These are phyloP conservation scores for Entomyzon cyanotis DNA, from an alignment of 2,113 vertebrate genomes.

Conservation along the genomic window DNA sequence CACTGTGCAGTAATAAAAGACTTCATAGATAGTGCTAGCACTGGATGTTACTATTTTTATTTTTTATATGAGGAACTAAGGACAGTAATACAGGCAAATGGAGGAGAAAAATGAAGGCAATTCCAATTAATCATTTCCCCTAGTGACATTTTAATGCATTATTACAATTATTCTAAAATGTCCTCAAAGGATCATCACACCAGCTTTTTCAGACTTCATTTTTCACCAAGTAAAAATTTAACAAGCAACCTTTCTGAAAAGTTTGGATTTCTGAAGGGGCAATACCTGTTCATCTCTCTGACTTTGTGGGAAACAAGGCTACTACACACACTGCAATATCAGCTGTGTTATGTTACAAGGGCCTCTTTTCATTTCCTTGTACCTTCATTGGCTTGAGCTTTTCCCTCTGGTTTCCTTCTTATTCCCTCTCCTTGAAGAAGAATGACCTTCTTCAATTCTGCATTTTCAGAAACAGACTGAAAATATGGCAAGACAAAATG, in stretches of 20 bases:
- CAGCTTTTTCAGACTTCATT: slow-evolving; percentile 68
- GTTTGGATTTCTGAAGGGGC: neutral
- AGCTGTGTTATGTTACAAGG: neutral
- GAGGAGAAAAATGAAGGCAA: slow-evolving; percentile 74
- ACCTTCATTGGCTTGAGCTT: neutral
- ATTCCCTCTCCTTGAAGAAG: neutral
- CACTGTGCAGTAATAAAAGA: slow-evolving; percentile 66
- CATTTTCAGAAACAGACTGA: neutral
- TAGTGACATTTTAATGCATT: slow-evolving; percentile 81
- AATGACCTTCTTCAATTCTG: neutral
- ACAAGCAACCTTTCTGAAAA: slow-evolving; percentile 18
- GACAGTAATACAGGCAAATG: slow-evolving; percentile 61
- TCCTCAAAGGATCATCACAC: slow-evolving; percentile 66
- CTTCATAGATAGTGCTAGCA: slow-evolving; percentile 23
- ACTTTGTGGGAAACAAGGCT: neutral
- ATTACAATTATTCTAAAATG: slow-evolving; percentile 76
- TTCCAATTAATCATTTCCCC: slow-evolving; percentile 79
- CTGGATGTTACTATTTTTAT: slow-evolving; percentile 45
- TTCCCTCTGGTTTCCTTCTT: neutral
- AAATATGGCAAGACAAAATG: neutral
- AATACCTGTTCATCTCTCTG: neutral
- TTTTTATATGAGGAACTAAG: slow-evolving; percentile 47
- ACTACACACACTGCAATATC: neutral
- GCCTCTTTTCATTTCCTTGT: neutral
- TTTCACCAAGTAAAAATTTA: slow-evolving; percentile 73